phyloP scores from a whole-genome alignment of 2,797 vertebrate species.

The Amblyraja radiata region DNA sequence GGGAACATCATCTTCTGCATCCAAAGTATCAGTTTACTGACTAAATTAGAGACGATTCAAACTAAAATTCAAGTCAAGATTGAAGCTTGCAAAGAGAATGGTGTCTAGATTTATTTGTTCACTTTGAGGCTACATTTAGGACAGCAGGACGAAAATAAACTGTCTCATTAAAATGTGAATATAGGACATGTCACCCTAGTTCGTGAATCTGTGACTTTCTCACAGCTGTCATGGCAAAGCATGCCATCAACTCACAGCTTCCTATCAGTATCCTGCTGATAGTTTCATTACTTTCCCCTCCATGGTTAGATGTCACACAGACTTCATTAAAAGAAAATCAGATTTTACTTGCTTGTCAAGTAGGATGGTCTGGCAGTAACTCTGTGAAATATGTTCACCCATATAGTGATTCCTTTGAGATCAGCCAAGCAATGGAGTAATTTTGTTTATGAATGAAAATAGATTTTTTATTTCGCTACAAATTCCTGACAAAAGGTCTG shows the following conservation, averaged over 20 bases:
- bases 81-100: not conserved
- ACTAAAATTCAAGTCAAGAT: not conserved
- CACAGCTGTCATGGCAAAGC: not conserved
- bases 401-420: not conserved
- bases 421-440: not conserved
- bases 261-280: not conserved
- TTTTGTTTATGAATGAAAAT: not conserved
- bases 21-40: not conserved
- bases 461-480: not conserved
- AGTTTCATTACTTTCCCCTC: not conserved
- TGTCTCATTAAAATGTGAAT: slow-evolving; percentile 25
- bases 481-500: not conserved
- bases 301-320: not conserved
- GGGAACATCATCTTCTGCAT: not conserved
- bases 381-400: not conserved
- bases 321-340: not conserved
- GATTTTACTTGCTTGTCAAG: not conserved
- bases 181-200: not conserved
- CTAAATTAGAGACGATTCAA: not conserved
- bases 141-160: not conserved
- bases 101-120: not conserved
- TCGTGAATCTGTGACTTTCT: not conserved
- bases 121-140: too few relatives aligned
- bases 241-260: not conserved
- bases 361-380: not conserved